These are phyloP conservation scores for Menidia menidia DNA, from an alignment of 2,797 vertebrate genomes.

Conservation along the genomic window DNA sequence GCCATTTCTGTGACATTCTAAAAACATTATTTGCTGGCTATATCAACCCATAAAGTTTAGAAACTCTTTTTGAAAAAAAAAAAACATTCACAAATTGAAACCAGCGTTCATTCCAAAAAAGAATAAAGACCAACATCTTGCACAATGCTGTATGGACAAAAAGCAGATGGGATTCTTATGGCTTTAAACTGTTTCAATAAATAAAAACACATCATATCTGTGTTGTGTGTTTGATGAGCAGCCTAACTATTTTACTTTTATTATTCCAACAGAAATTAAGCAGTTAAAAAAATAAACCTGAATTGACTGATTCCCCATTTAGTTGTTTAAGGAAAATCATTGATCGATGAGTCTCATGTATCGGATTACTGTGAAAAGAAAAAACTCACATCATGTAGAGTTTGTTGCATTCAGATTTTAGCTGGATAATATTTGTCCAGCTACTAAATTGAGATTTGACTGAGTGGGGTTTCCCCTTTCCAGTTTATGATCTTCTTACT, in stretches of 20 bases:
- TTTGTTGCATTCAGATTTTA: background rate
- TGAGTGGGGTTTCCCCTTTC: background rate
- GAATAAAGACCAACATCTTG: background rate
- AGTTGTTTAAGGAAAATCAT: background rate
- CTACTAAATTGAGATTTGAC: background rate
- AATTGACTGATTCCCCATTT: background rate
- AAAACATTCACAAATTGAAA: background rate
- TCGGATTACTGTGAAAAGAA: background rate
- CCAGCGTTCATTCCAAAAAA: background rate
- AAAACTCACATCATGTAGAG: background rate
- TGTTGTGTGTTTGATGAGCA: background rate
- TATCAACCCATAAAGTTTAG: background rate
- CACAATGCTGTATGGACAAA: background rate
- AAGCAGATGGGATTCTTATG: slow-evolving; percentile 10
- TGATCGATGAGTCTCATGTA: background rate
- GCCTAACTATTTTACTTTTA: background rate
- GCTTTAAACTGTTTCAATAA: slow-evolving; percentile 6
- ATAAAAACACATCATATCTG: too few relatives aligned
- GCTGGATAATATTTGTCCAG: background rate
- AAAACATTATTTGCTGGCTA: background rate
- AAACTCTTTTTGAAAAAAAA: background rate
- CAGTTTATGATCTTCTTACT: too few relatives aligned
- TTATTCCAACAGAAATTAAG: background rate
- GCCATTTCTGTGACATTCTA: background rate
- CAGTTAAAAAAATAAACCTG: background rate